phyloP scores from a whole-genome alignment of 35 echinoderm and acorn worm species.

The Ophioderma brevispina region DNA sequence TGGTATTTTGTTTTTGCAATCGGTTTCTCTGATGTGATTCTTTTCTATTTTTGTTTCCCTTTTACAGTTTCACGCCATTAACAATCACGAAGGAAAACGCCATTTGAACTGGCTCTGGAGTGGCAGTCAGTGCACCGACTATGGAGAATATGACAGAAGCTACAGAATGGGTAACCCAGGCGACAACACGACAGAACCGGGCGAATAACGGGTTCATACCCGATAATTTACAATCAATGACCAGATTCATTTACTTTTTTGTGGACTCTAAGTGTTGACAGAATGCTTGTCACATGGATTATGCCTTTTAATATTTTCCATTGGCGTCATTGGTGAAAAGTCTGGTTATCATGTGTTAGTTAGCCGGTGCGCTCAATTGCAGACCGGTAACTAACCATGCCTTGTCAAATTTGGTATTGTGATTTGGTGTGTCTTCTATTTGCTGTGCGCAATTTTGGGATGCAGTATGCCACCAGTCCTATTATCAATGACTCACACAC shows the following conservation, averaged over 20 bases:
- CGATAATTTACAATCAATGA: constrained; percentile 36
- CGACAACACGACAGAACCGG: neutral
- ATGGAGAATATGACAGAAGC: neutral
- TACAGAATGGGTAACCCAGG: neutral
- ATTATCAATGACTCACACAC: constrained; percentile 55
- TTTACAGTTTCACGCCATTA: too few relatives aligned
- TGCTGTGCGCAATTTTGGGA: constrained; percentile 79
- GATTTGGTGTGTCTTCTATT: constrained; percentile 79
- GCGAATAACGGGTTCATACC: neutral
- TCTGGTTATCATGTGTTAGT: constrained; percentile 77
- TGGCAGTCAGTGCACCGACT: neutral
- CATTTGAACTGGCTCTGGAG: too few relatives aligned
- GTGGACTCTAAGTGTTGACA: constrained; percentile 71
- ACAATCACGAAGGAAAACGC: too few relatives aligned
- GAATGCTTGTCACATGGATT: constrained; percentile 67
- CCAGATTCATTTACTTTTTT: constrained; percentile 33
- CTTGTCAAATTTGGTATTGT: constrained; percentile 77
- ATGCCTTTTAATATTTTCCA: constrained; percentile 92
- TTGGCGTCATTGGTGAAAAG: constrained; percentile 84
- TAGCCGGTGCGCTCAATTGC: constrained; percentile 78
- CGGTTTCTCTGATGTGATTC: too few relatives aligned
- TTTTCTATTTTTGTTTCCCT: too few relatives aligned
- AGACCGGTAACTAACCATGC: constrained; percentile 89
- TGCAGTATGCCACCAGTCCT: constrained; percentile 65
- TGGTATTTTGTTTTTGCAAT: too few relatives aligned